Evolutionary conservation across 2,113 vertebrate genomes (phyloP).

Genomic region (Xiphophorus hellerii): DNA sequence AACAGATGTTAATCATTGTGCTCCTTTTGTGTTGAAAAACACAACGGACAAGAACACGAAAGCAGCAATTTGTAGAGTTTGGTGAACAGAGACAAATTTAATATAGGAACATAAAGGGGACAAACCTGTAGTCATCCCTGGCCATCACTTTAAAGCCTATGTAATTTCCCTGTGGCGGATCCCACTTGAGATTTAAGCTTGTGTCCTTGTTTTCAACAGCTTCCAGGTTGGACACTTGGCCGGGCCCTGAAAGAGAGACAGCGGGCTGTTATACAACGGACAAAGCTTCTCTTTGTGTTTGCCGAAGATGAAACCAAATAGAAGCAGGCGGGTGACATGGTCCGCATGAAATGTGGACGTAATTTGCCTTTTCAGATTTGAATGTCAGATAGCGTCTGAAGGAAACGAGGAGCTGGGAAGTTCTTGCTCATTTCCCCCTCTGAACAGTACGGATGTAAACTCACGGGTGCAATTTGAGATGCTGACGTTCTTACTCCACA

Average conservation of each 20-base stretch:
- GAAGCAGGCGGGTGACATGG: not conserved
- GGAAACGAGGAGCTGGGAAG: not conserved
- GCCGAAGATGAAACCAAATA: not conserved
- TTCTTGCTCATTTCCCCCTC: not conserved
- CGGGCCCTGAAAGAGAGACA: slow-evolving; percentile 52
- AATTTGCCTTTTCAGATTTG: slow-evolving; percentile 35
- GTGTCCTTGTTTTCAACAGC: rapidly evolving
- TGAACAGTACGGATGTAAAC: slow-evolving; percentile 5
- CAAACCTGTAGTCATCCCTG: not conserved
- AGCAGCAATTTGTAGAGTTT: no score
- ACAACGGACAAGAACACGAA: no score
- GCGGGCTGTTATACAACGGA: not conserved
- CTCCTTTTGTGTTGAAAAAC: no score
- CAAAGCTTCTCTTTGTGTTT: not conserved
- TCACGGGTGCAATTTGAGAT: slow-evolving; percentile 53
- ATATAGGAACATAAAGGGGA: not conserved
- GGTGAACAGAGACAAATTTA: no score
- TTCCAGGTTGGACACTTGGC: not conserved
- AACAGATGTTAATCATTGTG: no score
- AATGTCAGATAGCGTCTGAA: not conserved
- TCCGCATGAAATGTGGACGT: not conserved
- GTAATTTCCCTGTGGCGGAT: rapidly evolving
- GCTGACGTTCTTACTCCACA: not conserved
- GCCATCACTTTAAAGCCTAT: not conserved
- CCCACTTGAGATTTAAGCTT: slow-evolving; percentile 1